These are phyloP conservation scores for Montipora cactus DNA, from an alignment of 64 coral and sea anemone species.

Conservation along the genomic window DNA sequence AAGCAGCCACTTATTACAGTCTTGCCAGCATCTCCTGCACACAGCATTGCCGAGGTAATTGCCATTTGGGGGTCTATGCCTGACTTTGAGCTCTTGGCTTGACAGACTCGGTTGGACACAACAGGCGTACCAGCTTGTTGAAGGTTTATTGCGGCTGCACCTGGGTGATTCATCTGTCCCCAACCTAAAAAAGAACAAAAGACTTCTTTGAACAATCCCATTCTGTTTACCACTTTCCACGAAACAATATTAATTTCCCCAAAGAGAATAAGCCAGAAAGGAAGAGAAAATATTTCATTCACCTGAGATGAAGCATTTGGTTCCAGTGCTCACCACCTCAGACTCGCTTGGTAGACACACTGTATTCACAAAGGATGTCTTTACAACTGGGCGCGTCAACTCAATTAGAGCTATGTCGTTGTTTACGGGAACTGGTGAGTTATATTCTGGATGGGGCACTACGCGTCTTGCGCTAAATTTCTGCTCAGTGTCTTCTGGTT, in stretches of 20 bases:
- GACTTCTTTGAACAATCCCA: neutral
- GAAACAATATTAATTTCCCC: neutral
- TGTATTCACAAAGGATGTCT: conserved; percentile 52
- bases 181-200: conserved; percentile 52
- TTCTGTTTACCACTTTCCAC: neutral
- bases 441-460: conserved; percentile 39
- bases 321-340: conserved; percentile 56
- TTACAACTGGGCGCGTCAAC: conserved; percentile 16
- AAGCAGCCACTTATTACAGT: conserved; percentile 74
- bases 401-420: conserved; percentile 57
- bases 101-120: conserved; percentile 67
- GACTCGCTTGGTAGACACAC: conserved; percentile 72
- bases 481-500: conserved; percentile 43
- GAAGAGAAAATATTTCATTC: too few species aligned
- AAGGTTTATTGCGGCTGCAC: conserved; percentile 40
- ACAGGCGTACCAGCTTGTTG: conserved; percentile 70
- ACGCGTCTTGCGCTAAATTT: conserved; percentile 27
- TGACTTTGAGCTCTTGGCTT: neutral
- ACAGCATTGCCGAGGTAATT: conserved; percentile 71
- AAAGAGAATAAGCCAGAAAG: neutral
- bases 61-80: neutral
- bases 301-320: conserved; percentile 79
- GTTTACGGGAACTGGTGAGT: conserved; percentile 18
- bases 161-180: conserved; percentile 71
- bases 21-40: conserved; percentile 89